Evolutionary conservation across 2,888 invertebrate species (phyloP).

Genomic region (Phragmatobia fuliginosa): DNA sequence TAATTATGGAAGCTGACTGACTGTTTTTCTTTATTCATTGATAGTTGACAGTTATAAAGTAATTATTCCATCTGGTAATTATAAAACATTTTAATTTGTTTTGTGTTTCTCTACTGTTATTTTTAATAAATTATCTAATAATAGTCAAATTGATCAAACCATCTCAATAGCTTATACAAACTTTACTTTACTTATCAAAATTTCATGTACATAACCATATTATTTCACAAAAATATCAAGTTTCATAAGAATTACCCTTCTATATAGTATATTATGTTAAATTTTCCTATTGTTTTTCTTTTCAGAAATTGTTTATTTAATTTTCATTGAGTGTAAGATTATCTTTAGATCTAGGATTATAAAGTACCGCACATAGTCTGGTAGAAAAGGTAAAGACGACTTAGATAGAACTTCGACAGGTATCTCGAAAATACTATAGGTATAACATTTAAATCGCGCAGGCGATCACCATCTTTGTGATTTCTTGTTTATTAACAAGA

Average conservation of each 20-base stretch:
- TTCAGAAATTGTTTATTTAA: too few relatives aligned
- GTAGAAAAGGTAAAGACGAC: neutral
- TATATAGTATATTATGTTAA: too few relatives aligned
- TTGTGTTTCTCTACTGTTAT: slow-evolving; percentile 3
- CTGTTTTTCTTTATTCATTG: slow-evolving; percentile 12
- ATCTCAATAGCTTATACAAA: neutral
- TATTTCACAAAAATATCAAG: too few relatives aligned
- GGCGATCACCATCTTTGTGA: too few relatives aligned
- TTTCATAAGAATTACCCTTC: too few relatives aligned
- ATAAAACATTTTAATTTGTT: slow-evolving; percentile 11
- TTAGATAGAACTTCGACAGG: neutral
- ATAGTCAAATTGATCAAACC: neutral
- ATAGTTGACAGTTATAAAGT: slow-evolving; percentile 15
- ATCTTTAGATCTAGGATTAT: neutral
- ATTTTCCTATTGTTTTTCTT: too few relatives aligned
- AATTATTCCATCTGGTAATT: slow-evolving; percentile 26
- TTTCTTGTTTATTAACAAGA: too few relatives aligned
- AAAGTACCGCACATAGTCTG: neutral
- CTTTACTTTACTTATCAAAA: neutral
- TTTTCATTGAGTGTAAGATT: neutral
- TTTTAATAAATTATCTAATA: neutral
- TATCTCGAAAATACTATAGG: too few relatives aligned
- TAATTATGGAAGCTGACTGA: slow-evolving; percentile 23
- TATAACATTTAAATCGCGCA: too few relatives aligned
- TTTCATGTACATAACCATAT: too few relatives aligned